Conservation (phyloP, 1,140 invertebrate genomes). For the Bombus huntii region DNA sequence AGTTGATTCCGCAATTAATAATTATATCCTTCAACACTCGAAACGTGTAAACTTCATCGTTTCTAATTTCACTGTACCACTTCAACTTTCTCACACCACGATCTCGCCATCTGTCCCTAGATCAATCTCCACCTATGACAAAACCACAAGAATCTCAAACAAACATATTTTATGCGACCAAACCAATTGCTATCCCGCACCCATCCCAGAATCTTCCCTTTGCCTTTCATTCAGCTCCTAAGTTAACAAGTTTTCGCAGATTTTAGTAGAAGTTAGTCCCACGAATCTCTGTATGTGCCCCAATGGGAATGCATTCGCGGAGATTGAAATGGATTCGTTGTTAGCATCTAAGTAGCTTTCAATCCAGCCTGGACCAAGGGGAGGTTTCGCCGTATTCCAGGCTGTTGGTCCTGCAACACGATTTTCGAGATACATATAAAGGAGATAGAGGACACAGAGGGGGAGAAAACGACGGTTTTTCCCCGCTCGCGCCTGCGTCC, state of each 20-base stretch:
- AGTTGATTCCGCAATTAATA: not conserved
- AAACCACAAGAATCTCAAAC: not conserved
- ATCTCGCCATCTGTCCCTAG: not conserved
- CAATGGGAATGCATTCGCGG: not conserved
- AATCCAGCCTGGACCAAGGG: constrained; percentile 21
- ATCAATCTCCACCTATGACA: not conserved
- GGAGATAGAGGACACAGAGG: not conserved
- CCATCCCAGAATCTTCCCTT: not conserved
- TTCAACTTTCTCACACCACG: not conserved
- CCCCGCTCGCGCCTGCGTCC: constrained; percentile 53
- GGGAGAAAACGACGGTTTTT: not conserved
- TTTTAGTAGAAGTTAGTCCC: constrained; percentile 4
- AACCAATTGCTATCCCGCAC: not conserved
- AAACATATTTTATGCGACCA: not conserved
- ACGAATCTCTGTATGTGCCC: constrained; percentile 6
- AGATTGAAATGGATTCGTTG: constrained; percentile 38
- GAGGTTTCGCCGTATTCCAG: constrained; percentile 58
- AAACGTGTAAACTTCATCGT: not conserved
- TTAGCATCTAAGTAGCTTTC: constrained; percentile 36
- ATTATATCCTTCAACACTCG: too few species aligned
- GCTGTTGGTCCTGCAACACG: constrained; percentile 51
- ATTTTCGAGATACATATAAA: constrained; percentile 30
- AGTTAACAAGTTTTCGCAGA: constrained; percentile 43
- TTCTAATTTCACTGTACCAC: not conserved
- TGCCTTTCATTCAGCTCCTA: not conserved